Evolutionary conservation across 2,797 vertebrate species (phyloP).

Genomic region (Melanotaenia nigrans): DNA sequence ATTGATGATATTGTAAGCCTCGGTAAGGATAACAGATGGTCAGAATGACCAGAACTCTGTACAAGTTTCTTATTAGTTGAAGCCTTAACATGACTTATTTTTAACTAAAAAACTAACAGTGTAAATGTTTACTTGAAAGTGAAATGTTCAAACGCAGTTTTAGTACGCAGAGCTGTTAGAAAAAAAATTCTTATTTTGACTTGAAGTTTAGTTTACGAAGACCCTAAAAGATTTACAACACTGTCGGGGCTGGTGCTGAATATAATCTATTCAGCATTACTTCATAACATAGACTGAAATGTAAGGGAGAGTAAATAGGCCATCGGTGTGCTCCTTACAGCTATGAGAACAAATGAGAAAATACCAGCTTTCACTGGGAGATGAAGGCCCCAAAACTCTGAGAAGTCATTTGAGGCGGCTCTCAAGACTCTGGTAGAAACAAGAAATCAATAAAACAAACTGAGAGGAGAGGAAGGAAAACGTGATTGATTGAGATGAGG

Average conservation of each 20-base stretch:
- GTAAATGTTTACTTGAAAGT: too few relatives aligned
- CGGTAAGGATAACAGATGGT: too few relatives aligned
- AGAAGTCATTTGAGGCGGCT: conserved; percentile 69
- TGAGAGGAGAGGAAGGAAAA: conserved; percentile 67
- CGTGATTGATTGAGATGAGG: conserved; percentile 76
- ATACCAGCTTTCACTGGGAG: conserved; percentile 36
- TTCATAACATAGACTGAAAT: neutral
- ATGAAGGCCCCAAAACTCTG: conserved; percentile 48
- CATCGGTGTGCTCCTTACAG: neutral
- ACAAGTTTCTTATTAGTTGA: too few relatives aligned
- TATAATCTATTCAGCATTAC: neutral
- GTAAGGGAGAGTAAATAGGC: neutral
- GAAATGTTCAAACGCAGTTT: too few relatives aligned
- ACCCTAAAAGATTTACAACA: too few relatives aligned
- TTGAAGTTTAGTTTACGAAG: too few relatives aligned
- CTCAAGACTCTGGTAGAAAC: conserved; percentile 67
- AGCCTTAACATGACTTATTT: too few relatives aligned
- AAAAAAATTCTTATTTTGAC: too few relatives aligned
- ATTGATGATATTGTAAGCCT: too few relatives aligned
- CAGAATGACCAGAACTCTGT: too few relatives aligned
- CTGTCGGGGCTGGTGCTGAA: neutral
- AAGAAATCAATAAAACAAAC: conserved; percentile 77
- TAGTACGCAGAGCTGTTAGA: too few relatives aligned
- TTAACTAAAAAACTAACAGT: too few relatives aligned
- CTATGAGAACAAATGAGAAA: conserved; percentile 45